These are phyloP conservation scores for Monochamus saltuarius DNA, from an alignment of 1,140 invertebrate genomes.

Conservation along the genomic window DNA sequence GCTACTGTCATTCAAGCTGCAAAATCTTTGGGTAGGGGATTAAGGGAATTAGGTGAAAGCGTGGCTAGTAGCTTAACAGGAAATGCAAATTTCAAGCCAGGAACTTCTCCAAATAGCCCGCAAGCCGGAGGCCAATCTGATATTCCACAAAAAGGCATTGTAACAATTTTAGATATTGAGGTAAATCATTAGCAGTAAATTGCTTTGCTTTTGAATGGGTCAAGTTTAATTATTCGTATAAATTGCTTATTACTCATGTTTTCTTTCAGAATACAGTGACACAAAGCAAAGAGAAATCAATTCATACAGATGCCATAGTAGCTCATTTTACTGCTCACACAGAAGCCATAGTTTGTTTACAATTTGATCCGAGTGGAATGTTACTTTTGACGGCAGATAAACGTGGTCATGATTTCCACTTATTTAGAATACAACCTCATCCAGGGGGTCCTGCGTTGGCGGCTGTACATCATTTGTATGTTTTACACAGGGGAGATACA, in stretches of 20 bases:
- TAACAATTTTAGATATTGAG: conserved; percentile 87
- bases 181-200: conserved; percentile 51
- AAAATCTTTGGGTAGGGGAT: conserved; percentile 83
- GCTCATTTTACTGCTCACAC: conserved; percentile 95
- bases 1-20: conserved; percentile 94
- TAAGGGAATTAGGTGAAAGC: conserved; percentile 88
- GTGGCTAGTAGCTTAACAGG: conserved; percentile 88
- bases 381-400: conserved; percentile 90
- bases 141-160: conserved; percentile 74
- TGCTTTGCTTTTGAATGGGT: too few species aligned
- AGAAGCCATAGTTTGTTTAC: conserved; percentile 85
- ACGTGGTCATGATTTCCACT: conserved; percentile 93
- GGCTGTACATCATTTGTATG: conserved; percentile 94
- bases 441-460: conserved; percentile 83
- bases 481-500: conserved; percentile 86
- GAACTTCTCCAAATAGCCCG: conserved; percentile 48
- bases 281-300: conserved; percentile 51
- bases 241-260: conserved; percentile 17
- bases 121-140: conserved; percentile 54
- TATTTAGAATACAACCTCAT: conserved; percentile 93
- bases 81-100: conserved; percentile 49
- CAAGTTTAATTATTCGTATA: background rate
- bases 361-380: conserved; percentile 91
- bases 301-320: conserved; percentile 65
- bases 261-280: conserved; percentile 30